A percentile compares a stretch with the other conserved stretches of the same genome.
Evolutionary conservation across 2,797 vertebrate species (phyloP).

Genomic region (Hydrocynus forskahlii): DNA sequence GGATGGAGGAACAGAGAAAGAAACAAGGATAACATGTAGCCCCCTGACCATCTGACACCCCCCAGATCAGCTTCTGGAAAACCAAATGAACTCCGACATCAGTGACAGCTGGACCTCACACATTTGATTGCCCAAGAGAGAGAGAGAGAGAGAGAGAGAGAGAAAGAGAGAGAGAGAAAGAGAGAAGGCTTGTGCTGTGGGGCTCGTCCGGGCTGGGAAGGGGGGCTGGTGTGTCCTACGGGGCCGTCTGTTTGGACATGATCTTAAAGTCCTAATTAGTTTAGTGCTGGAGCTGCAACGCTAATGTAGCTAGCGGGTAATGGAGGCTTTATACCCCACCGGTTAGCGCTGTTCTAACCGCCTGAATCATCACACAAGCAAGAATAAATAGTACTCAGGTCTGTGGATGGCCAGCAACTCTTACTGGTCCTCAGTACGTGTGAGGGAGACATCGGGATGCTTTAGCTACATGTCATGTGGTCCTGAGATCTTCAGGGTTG

Average conservation of each 20-base stretch:
- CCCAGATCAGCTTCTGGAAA: constrained; percentile 60
- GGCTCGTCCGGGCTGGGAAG: not conserved
- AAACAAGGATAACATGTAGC: not conserved
- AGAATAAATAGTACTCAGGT: too few species aligned
- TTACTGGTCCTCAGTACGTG: not conserved
- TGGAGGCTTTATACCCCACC: not conserved
- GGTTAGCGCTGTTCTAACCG: not conserved
- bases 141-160: constrained; percentile 30
- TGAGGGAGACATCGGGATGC: too few species aligned
- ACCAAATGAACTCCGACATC: constrained; percentile 74
- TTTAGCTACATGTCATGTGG: too few species aligned
- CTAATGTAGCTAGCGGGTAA: not conserved
- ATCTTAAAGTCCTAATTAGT: not conserved
- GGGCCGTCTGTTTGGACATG: not conserved
- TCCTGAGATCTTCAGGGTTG: too few species aligned
- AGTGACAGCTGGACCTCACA: constrained; percentile 66
- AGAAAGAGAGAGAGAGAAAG: constrained; percentile 1
- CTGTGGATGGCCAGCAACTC: too few species aligned
- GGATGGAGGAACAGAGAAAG: constrained; percentile 51
- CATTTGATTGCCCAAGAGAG: constrained; percentile 18
- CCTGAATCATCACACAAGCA: not conserved
- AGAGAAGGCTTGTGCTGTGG: not conserved
- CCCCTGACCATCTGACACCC: too few species aligned
- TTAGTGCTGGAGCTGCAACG: not conserved
- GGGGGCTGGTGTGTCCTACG: not conserved